phyloP scores from a whole-genome alignment of 1,140 invertebrate species.

The Drosophila bocki region DNA sequence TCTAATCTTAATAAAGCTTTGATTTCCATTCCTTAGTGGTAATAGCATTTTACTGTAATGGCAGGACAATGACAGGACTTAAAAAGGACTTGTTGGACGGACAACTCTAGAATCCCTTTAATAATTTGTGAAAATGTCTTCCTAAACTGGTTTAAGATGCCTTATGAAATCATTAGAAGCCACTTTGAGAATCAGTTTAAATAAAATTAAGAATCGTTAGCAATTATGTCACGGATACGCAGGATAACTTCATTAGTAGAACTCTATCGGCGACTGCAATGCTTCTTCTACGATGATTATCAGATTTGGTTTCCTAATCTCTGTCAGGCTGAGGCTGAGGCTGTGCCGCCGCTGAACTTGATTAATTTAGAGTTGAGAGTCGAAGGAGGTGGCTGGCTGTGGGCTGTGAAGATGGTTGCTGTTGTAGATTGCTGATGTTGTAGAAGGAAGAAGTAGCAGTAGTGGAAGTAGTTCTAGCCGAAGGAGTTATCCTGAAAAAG shows the following conservation, averaged over 20 bases:
- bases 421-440: conserved; percentile 68
- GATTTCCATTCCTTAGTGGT: not conserved
- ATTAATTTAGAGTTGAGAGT: conserved; percentile 59
- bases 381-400: conserved; percentile 63
- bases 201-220: conserved; percentile 9
- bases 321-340: conserved; percentile 31
- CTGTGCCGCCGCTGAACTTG: conserved; percentile 43
- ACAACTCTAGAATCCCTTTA: not conserved
- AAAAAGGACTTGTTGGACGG: not conserved
- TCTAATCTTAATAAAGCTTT: too few relatives aligned
- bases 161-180: not conserved
- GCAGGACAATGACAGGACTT: too few relatives aligned
- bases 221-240: conserved; percentile 25
- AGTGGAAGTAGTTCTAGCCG: conserved; percentile 68
- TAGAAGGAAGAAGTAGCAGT: conserved; percentile 67
- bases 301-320: conserved; percentile 42
- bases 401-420: conserved; percentile 65
- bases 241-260: conserved; percentile 47
- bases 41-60: not conserved
- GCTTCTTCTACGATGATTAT: conserved; percentile 40
- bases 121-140: not conserved
- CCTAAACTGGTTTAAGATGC: too few relatives aligned
- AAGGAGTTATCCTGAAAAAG: conserved; percentile 66
- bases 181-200: conserved; percentile 1
- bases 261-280: conserved; percentile 49